Percentiles rank a stretch among this genome's conserved stretches.
phyloP scores from a whole-genome alignment of 2,113 vertebrate genomes.

The Noctilio leporinus region DNA sequence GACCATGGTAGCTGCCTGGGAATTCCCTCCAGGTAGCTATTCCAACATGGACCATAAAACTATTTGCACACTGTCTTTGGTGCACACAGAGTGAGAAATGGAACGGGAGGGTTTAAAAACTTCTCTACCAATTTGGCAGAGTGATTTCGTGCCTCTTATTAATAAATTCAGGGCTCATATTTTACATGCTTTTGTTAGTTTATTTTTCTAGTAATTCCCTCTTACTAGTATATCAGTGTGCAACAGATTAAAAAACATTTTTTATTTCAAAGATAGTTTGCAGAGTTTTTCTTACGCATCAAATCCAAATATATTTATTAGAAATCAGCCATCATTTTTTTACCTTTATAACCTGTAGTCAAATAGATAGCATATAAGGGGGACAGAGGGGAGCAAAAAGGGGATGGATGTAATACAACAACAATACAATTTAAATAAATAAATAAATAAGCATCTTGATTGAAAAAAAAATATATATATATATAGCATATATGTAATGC shows the following conservation, averaged over 20 bases:
- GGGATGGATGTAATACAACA: too few relatives aligned
- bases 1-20: background rate
- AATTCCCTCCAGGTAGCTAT: accelerated
- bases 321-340: constrained; percentile 14
- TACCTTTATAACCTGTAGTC: constrained; percentile 9
- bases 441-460: too few relatives aligned
- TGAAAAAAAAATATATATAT: too few relatives aligned
- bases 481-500: background rate
- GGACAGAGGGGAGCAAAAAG: too few relatives aligned
- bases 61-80: background rate
- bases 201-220: background rate
- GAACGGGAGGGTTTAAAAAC: too few relatives aligned
- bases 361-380: background rate
- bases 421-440: too few relatives aligned
- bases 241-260: background rate
- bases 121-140: background rate
- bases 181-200: background rate
- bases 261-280: constrained; percentile 29
- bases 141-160: background rate
- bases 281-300: constrained; percentile 49
- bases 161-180: background rate
- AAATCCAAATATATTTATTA: constrained; percentile 32
- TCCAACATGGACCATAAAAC: accelerated
- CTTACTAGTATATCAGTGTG: background rate
- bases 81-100: accelerated